These are phyloP conservation scores for Lophochroa leadbeateri DNA, from an alignment of 2,113 vertebrate genomes.

Conservation along the genomic window DNA sequence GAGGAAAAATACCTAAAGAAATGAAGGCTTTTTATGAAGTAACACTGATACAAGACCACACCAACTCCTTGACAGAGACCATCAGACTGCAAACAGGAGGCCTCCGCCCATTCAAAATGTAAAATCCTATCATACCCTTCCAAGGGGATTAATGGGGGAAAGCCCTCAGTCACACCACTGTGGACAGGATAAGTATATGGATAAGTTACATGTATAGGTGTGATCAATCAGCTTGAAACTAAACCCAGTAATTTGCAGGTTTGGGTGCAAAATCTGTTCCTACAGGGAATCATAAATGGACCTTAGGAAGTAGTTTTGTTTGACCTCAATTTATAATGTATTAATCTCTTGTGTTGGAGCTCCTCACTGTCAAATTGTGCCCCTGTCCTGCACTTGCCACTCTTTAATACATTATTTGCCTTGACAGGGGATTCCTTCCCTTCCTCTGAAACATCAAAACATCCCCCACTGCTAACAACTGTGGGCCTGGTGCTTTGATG, in stretches of 20 bases:
- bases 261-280: not conserved
- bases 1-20: not conserved
- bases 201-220: rapidly evolving
- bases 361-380: not conserved
- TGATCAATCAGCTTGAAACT: not conserved
- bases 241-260: not conserved
- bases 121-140: not conserved
- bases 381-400: not conserved
- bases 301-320: not conserved
- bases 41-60: not conserved
- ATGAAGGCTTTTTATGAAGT: not conserved
- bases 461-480: not conserved
- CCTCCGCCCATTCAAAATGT: not conserved
- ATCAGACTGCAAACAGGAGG: not conserved
- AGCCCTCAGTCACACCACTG: not conserved
- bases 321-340: not conserved
- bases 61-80: rapidly evolving
- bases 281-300: not conserved
- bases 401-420: not conserved
- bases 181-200: not conserved
- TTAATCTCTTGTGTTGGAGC: not conserved
- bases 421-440: not conserved
- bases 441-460: not conserved
- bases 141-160: not conserved
- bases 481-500: not conserved